Evolutionary conservation across 1,140 invertebrate species (phyloP), one percentile per base, ranked within the genome.

Genomic region (Myzus persicae): DNA sequence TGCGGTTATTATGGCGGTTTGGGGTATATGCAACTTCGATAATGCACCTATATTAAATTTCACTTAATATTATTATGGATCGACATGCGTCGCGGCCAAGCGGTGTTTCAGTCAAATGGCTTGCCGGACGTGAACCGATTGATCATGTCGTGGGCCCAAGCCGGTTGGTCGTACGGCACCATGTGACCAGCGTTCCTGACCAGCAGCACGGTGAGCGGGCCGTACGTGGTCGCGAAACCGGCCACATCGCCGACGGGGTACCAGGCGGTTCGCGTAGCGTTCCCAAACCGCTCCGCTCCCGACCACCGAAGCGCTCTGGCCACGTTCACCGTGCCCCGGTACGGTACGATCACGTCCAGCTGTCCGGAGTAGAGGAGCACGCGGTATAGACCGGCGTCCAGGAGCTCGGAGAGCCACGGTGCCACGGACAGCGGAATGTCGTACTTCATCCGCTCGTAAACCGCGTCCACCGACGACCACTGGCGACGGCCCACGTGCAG

Each of bases 351-450:
- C 38, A 98, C 97, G 94, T 98, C 98, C 82, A 98, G 94, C 94
- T 98, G 97, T 20, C 94, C 94, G 94, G 97, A 98, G 94, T 98
- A 98, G 84, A 97, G 96, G 8, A 97, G 95, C 9, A 97, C 96
- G 94, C 96, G 96, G 94, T 98, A 98, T 91, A 96, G 84, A 4
- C 89, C 76, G 22, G 48, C 38, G 94, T 96, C 94, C 95, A 96
- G 94, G 0, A 99, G 95, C 92, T 97, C 96, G 18, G 96, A 95
- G 90, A 99, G 95, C 96, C 97, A 97, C 1, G 96, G 96, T 81
- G 97, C 97, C 38, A 98, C 96, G 2, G 97, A 98, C 94, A 98
- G 96, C 97, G 98, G 98, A 0, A 99, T 96, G 95, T 99, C 98
- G 51, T 95, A 95, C 87, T 97, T 96, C 18, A 99, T 95, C 95